Evolutionary conservation across 1,140 invertebrate species (phyloP), one percentile per base, ranked within the genome.

Genomic region (Rhyzopertha dominica): DNA sequence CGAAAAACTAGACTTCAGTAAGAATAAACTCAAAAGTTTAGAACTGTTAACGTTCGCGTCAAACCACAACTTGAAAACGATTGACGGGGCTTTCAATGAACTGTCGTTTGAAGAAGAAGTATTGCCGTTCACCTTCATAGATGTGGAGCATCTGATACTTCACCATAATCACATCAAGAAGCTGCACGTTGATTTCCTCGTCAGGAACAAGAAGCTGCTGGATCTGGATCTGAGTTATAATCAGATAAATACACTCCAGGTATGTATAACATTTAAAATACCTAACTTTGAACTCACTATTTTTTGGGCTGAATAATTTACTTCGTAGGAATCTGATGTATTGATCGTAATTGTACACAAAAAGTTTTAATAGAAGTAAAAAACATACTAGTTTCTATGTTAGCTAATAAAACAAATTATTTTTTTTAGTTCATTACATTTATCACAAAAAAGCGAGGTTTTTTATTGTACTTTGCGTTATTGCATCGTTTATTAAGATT

Each of bases 81-180:
- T 51, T 17, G 17, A 42, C 43, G 36, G 46, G 22, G 19, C 46
- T 5, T 24, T 42, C 17, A 48, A 48, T 25, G 16, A 32, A n/a
- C n/a, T n/a, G n/a, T n/a, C n/a, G n/a, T n/a, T 2, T 43, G 37
- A 24, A 9, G 12, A 5, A 34, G 16, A 12, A 19, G 37, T 16
- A 14, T 17, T 10, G 13, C n/a, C 16, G 10, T 7, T 12, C 7
- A 25, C 30, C 7, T 36, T 34, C 12, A 32, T 9, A 13, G 10
- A 20, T 20, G 13, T 44, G 17, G 25, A 40, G 23, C 19, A 8
- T 5, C 22, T 49, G 14, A 37, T 44, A 30, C 29, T 45, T 22
- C 44, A 42, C 22, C 41, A 25, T 23, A 49, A 49, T 32, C 13
- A 17, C 8, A 44, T 49, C 10, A 25, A 28, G 9, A 9, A 43